phyloP scores from a whole-genome alignment of 2,113 vertebrate species.

The Catagonus wagneri region DNA sequence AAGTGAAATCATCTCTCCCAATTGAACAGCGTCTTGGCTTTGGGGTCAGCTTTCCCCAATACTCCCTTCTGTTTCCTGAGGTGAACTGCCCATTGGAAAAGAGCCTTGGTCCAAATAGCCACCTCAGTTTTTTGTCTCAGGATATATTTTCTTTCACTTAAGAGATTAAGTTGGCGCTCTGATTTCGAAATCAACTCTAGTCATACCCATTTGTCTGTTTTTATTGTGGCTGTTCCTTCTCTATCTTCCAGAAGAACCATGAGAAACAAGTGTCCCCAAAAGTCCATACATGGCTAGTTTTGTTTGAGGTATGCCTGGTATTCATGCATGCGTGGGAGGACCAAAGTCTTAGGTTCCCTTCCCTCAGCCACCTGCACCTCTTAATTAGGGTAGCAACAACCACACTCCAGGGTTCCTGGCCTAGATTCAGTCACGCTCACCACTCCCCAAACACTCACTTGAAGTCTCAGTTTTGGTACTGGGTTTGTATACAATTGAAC shows the following conservation, averaged over 20 bases:
- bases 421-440: constrained; percentile 19
- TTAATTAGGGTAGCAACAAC: constrained; percentile 44
- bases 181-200: neutral
- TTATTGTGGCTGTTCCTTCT: neutral
- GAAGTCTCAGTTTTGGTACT: constrained; percentile 1
- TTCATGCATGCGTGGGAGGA: neutral
- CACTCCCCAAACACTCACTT: neutral
- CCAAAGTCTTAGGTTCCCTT: neutral
- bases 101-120: neutral
- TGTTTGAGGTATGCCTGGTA: neutral
- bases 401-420: constrained; percentile 34
- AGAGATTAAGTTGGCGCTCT: neutral
- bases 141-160: neutral
- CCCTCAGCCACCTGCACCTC: constrained; percentile 49
- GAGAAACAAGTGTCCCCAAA: constrained; percentile 44
- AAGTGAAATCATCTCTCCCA: neutral
- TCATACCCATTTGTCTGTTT: neutral
- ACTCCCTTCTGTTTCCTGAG: neutral
- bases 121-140: neutral
- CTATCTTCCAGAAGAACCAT: constrained; percentile 6
- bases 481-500: neutral
- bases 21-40: neutral
- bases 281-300: constrained; percentile 43
- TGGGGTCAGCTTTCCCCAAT: neutral
- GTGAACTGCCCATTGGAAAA: neutral